Conservation (phyloP, 2,888 invertebrate species). For the Agrochola circellaris region DNA sequence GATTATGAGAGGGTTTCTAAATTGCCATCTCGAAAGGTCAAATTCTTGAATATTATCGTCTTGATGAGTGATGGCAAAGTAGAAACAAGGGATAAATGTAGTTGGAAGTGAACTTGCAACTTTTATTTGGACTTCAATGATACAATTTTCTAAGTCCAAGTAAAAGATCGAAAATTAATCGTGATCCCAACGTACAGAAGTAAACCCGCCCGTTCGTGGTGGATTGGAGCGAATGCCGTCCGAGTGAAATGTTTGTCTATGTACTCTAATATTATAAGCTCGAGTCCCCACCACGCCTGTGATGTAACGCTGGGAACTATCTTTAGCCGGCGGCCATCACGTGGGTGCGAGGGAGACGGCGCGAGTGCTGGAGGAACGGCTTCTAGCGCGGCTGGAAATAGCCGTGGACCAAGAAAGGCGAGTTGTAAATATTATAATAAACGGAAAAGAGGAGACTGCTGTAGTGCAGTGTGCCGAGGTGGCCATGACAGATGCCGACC, state of each 20-base stretch:
- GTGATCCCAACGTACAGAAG: constrained; percentile 79
- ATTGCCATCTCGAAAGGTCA: constrained; percentile 37
- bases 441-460: constrained; percentile 86
- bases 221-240: constrained; percentile 87
- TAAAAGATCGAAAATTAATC: constrained; percentile 69
- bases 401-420: constrained; percentile 92
- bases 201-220: constrained; percentile 82
- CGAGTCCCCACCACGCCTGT: constrained; percentile 87
- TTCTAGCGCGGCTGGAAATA: constrained; percentile 89
- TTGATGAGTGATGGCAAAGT: constrained; percentile 41
- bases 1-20: constrained; percentile 34
- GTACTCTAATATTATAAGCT: constrained; percentile 90
- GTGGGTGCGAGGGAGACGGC: constrained; percentile 82
- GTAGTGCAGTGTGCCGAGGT: constrained; percentile 91
- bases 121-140: constrained; percentile 45
- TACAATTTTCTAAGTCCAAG: constrained; percentile 61
- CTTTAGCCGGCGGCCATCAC: constrained; percentile 81
- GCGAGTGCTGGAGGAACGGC: constrained; percentile 82
- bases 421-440: constrained; percentile 90
- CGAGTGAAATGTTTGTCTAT: constrained; percentile 89
- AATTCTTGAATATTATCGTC: neutral
- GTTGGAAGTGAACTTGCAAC: constrained; percentile 43
- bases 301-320: constrained; percentile 89
- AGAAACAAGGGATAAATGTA: constrained; percentile 36
- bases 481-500: constrained; percentile 81